phyloP scores from a whole-genome alignment of 2,888 invertebrate species.

The Pyrrhia umbra region DNA sequence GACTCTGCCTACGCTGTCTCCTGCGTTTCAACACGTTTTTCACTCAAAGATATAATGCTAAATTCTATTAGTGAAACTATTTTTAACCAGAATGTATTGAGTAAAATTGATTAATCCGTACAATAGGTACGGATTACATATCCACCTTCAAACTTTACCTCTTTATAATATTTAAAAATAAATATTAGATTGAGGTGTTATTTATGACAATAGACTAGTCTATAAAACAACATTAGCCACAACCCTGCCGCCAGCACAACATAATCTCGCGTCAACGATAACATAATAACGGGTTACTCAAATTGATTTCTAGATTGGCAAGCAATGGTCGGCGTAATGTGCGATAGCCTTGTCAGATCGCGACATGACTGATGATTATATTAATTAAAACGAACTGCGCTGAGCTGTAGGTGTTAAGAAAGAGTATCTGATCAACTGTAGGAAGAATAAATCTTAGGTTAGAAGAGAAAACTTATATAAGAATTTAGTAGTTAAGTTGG shows the following conservation, averaged over 20 bases:
- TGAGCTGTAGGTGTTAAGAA: constrained; percentile 9
- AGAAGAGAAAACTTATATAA: no score
- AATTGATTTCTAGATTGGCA: constrained; percentile 55
- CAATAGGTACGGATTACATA: no score
- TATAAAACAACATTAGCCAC: background rate
- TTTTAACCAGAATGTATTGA: background rate
- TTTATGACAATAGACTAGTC: no score
- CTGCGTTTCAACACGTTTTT: no score
- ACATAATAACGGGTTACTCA: constrained; percentile 41
- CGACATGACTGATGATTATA: constrained; percentile 39
- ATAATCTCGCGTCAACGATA: constrained; percentile 31
- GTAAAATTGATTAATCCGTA: no score
- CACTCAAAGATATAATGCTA: background rate
- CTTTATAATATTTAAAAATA: no score
- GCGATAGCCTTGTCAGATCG: constrained; percentile 13
- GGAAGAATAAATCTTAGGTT: no score
- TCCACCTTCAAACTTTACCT: no score
- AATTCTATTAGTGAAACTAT: background rate
- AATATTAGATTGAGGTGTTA: no score
- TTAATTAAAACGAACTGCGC: constrained; percentile 23
- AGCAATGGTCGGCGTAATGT: constrained; percentile 22
- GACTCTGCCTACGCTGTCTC: no score
- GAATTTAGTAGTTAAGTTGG: no score
- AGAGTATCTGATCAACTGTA: background rate
- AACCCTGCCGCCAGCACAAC: constrained; percentile 20